phyloP scores from a whole-genome alignment of 2,797 vertebrate species.

The Thamnophis elegans region DNA sequence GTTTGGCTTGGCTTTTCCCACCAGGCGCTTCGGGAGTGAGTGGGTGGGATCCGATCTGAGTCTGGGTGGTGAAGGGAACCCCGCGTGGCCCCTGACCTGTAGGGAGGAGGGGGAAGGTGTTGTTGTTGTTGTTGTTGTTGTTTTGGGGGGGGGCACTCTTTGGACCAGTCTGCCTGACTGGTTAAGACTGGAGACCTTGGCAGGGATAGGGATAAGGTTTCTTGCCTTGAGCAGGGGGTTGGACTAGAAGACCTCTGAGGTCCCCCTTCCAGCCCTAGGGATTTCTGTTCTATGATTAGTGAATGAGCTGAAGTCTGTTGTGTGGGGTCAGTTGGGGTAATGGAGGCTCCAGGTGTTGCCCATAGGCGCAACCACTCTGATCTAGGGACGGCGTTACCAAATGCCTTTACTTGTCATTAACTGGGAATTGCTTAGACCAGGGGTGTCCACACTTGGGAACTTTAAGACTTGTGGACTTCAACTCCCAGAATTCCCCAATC shows the following conservation, averaged over 20 bases:
- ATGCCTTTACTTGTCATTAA: not conserved
- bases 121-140: too few species aligned
- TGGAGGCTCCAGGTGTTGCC: not conserved
- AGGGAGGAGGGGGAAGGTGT: not conserved
- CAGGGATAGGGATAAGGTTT: not conserved
- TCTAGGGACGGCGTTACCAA: not conserved
- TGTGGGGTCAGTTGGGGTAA: not conserved
- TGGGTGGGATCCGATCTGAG: not conserved
- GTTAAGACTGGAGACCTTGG: not conserved
- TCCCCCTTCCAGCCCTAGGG: not conserved
- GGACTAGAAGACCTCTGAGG: not conserved
- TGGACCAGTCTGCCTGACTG: not conserved
- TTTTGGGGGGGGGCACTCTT: not conserved
- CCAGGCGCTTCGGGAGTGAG: not conserved
- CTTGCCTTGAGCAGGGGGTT: not conserved
- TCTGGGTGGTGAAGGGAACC: not conserved
- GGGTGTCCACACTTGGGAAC: too few species aligned
- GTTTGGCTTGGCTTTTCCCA: not conserved
- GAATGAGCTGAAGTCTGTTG: not conserved
- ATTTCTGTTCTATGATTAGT: not conserved
- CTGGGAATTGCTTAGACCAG: not conserved
- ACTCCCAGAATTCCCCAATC: too few species aligned
- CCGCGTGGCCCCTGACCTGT: not conserved
- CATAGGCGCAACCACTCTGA: not conserved
- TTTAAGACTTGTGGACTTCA: too few species aligned